These are phyloP conservation scores for Drosophila recens DNA, from an alignment of 2,888 invertebrate species.

Conservation along the genomic window DNA sequence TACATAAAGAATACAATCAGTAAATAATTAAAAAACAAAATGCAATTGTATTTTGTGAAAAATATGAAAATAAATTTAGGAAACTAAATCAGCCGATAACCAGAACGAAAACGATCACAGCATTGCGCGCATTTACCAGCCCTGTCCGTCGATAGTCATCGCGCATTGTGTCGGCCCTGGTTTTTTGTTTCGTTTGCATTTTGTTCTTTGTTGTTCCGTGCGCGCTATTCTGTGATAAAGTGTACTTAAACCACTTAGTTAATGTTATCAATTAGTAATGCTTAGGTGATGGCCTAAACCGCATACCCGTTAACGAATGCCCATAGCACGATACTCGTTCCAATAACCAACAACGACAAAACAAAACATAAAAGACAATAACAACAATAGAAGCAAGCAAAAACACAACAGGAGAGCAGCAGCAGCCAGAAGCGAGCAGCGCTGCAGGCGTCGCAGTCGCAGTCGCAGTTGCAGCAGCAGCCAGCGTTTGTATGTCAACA, in stretches of 20 bases:
- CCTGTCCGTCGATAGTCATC: conserved; percentile 23
- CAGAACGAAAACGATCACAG: not conserved
- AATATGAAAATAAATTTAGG: not conserved
- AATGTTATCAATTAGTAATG: conserved; percentile 67
- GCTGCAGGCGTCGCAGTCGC: conserved; percentile 30
- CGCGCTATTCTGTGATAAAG: conserved; percentile 72
- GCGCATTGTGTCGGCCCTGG: conserved; percentile 36
- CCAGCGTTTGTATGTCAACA: conserved; percentile 58
- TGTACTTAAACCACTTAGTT: conserved; percentile 70
- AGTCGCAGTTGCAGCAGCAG: conserved; percentile 27
- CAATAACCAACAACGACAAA: conserved; percentile 1
- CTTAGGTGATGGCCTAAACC: conserved; percentile 33
- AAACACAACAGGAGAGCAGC: conserved; percentile 10
- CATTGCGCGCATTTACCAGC: conserved; percentile 25
- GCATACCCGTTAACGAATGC: conserved; percentile 35
- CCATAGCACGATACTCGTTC: conserved; percentile 1
- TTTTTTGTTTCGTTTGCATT: conserved; percentile 59
- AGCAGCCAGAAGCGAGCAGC: conserved; percentile 33
- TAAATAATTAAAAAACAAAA: not conserved
- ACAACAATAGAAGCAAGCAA: conserved; percentile 15
- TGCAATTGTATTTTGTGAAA: not conserved
- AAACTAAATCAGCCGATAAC: conserved; percentile 24
- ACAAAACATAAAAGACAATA: conserved; percentile 21
- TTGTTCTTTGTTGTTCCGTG: conserved; percentile 63
- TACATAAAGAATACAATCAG: not conserved